Percentiles rank a stretch among this genome's conserved stretches.
phyloP scores from a whole-genome alignment of 2,113 vertebrate species.

The Cyprinus carpio region DNA sequence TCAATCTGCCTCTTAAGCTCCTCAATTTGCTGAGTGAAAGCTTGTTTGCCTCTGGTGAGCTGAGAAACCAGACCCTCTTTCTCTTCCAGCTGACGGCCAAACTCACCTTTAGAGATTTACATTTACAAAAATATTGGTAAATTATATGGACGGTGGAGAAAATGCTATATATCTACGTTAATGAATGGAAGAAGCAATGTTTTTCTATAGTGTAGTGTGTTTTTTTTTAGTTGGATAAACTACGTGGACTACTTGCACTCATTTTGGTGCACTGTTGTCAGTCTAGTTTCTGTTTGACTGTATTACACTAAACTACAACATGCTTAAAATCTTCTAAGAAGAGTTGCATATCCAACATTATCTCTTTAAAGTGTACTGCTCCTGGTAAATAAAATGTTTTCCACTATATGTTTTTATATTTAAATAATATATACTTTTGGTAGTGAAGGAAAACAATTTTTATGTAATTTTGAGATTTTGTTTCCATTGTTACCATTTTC shows the following conservation, averaged over 20 bases:
- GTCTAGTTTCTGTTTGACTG: not conserved
- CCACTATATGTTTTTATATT: not conserved
- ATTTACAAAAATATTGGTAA: not conserved
- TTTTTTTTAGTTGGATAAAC: not conserved
- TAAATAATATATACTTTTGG: too few species aligned
- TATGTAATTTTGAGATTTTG: not conserved
- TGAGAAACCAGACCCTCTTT: too few species aligned
- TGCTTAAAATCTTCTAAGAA: not conserved
- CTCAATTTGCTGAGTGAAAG: too few species aligned
- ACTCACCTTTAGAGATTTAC: not conserved
- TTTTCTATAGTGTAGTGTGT: not conserved
- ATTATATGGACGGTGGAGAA: not conserved
- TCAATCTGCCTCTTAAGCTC: too few species aligned
- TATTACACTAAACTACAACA: not conserved
- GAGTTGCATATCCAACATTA: not conserved
- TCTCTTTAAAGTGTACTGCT: not conserved
- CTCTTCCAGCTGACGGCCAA: too few species aligned
- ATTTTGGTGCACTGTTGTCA: not conserved
- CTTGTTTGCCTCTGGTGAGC: too few species aligned
- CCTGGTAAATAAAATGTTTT: not conserved
- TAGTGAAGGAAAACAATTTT: too few species aligned
- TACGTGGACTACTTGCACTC: too few species aligned
- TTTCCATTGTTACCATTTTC: constrained; percentile 52
- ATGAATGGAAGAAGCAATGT: not conserved
- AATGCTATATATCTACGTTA: not conserved